Conservation (phyloP, 2,113 vertebrate species). For the Tachysurus vachellii region DNA sequence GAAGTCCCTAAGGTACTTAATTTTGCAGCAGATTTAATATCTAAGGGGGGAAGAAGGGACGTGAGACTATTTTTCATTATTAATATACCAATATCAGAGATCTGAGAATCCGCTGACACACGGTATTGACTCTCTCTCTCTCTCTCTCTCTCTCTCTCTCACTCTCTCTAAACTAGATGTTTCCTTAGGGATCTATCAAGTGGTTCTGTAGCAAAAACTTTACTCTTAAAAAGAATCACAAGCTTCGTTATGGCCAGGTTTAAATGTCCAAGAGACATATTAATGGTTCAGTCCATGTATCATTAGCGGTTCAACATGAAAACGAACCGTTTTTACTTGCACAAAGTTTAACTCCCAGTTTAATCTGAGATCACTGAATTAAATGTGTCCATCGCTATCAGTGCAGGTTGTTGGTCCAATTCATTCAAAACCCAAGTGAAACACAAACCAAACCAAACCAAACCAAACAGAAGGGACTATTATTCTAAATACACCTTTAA, state of each 20-base stretch:
- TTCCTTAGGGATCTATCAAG: neutral
- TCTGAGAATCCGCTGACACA: neutral
- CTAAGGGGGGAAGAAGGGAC: neutral
- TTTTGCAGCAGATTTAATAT: constrained; percentile 23
- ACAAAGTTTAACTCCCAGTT: neutral
- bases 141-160: neutral
- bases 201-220: too few relatives aligned
- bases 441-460: neutral
- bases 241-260: neutral
- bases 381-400: neutral
- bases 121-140: neutral
- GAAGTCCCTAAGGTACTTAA: neutral
- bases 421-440: neutral
- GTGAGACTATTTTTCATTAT: constrained; percentile 5
- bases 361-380: neutral
- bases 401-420: neutral
- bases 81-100: neutral
- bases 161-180: neutral
- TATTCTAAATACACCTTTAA: neutral
- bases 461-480: neutral
- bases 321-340: neutral
- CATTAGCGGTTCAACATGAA: neutral
- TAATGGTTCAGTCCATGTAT: neutral
- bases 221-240: neutral
- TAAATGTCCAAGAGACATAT: neutral